Base-by-base conservation (phyloP, 2,113 vertebrate genomes). In the Poecilia latipinna region DNA sequence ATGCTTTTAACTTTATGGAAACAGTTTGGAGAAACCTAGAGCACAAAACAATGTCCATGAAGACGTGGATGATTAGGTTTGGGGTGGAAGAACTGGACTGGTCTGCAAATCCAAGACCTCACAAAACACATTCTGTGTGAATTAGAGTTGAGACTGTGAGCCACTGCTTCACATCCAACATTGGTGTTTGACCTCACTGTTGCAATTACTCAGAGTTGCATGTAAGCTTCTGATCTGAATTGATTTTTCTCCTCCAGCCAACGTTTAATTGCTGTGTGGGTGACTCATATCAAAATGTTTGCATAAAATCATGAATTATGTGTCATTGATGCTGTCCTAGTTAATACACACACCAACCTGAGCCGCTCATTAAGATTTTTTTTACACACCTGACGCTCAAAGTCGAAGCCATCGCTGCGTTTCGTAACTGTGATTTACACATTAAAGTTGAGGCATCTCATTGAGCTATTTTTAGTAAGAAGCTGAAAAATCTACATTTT, bases 391-490 rank as follows among this genome's bases (percentile, higher is more conserved):
- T 29, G 8, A 57, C 1, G 19, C 26, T 7, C n/a, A 31, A n/a
- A 57, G 12, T 39, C 10, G 51, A 24, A 57, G 51, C 51, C 24
- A 22, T n/a, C 8, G n/a, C 3, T 3, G 15, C 42, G 35, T 63
- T 63, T 24, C 35, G 29, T 42, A 62, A 42, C 37, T 31, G 32
- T 37, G 6, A 64, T 51, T 73, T 74, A 26, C 29, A 65, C 72
- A 74, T 65, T 61, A 51, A 33, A 61, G 54, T 32, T 13, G 7
- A 62, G 31, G 26, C 26, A 5, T 32, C 11, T 7, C 15, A 61
- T 17, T 12, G 2, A 13, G 8, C 22, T 35, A 60, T 60, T 60
- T 39, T 35, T 32, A 32, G 28, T 22, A 54, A 4, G 44, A 54
- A 31, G 8, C 28, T 32, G 32, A 12, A 68, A 42, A 68, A 19